Evolutionary conservation across 2,113 vertebrate species (phyloP).

Genomic region (Heterotilapia buettikoferi): DNA sequence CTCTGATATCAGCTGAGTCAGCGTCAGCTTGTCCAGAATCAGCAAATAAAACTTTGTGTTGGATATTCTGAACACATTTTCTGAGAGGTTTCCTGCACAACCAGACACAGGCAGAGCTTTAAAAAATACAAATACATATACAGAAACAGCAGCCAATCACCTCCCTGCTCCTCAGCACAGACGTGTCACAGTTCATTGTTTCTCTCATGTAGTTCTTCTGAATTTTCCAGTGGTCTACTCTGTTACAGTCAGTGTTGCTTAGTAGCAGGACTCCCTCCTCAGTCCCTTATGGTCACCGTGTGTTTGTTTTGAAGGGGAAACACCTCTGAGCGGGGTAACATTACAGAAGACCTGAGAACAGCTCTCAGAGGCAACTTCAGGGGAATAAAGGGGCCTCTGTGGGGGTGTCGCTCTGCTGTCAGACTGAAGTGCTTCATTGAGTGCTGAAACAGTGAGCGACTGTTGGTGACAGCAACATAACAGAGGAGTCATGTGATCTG

Average conservation of each 20-base stretch:
- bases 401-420: background rate
- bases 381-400: slow-evolving; percentile 5
- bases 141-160: background rate
- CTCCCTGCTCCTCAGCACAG: background rate
- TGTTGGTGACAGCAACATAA: slow-evolving; percentile 16
- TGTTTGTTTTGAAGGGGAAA: slow-evolving; percentile 1
- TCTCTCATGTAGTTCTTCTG: background rate
- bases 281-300: background rate
- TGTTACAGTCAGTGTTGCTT: background rate
- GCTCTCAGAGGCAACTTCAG: background rate
- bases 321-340: background rate
- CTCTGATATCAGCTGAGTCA: background rate
- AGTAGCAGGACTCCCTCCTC: background rate
- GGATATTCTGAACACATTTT: background rate
- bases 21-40: background rate
- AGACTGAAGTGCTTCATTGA: slow-evolving; percentile 6
- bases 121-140: background rate
- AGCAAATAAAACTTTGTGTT: background rate
- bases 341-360: background rate
- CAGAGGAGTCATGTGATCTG: slow-evolving; percentile 27
- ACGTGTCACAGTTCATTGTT: background rate
- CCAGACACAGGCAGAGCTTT: background rate
- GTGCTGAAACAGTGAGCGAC: background rate
- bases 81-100: background rate
- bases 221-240: background rate